Evolutionary conservation across 2,113 vertebrate genomes (phyloP).

Genomic region (Leucopsar rothschildi): DNA sequence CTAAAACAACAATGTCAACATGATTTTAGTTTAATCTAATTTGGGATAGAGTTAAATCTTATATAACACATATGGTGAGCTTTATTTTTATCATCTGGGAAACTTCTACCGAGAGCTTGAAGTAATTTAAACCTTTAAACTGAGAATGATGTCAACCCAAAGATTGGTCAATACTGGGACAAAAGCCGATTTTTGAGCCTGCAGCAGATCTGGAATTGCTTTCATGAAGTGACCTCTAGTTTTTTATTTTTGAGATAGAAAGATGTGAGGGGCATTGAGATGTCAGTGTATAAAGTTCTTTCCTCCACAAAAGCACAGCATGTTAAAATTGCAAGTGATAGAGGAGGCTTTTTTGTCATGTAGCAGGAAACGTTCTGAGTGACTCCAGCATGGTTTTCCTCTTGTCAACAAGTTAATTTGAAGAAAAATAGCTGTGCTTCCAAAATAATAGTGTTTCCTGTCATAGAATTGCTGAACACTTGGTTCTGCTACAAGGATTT

Average conservation of each 20-base stretch:
- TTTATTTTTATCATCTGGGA: neutral
- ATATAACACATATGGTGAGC: neutral
- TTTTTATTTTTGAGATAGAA: neutral
- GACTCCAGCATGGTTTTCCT: slow-evolving; percentile 12
- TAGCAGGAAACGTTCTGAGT: neutral
- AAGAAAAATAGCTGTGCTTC: slow-evolving; percentile 27
- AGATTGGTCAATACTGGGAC: neutral
- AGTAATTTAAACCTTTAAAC: neutral
- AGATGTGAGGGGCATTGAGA: neutral
- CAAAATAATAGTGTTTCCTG: slow-evolving; percentile 24
- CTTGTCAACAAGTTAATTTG: slow-evolving; percentile 39
- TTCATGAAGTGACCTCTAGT: neutral
- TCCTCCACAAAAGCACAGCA: neutral
- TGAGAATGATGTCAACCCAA: neutral
- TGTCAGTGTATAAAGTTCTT: neutral
- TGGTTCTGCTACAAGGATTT: slow-evolving; percentile 35
- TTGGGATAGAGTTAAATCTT: neutral
- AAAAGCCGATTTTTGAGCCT: neutral
- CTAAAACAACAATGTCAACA: neutral
- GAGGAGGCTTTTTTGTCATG: neutral
- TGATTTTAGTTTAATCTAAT: slow-evolving; percentile 24
- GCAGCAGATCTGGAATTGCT: neutral
- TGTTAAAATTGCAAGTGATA: neutral
- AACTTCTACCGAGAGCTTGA: neutral
- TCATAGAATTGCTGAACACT: slow-evolving; percentile 21